Conservation (phyloP, 1,140 invertebrate genomes). For the Drosophila melanica region DNA sequence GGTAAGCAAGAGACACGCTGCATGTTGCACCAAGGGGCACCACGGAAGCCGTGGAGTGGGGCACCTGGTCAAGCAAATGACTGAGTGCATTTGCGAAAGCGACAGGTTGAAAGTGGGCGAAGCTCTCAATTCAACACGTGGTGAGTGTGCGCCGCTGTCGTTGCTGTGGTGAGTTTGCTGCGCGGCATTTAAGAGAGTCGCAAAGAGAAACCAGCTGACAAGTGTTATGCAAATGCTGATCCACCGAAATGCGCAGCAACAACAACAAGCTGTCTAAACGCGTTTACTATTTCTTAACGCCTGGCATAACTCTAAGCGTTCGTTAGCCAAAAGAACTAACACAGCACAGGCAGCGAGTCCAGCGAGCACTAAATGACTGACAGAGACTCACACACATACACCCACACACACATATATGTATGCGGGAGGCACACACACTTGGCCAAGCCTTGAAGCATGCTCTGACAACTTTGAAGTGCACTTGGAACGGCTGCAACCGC, state of each 20-base stretch:
- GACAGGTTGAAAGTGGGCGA: slow-evolving; percentile 62
- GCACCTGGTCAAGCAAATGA: slow-evolving; percentile 29
- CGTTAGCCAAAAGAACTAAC: slow-evolving; percentile 26
- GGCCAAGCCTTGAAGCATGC: slow-evolving; percentile 69
- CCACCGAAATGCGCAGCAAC: slow-evolving; percentile 9
- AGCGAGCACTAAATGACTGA: slow-evolving; percentile 40
- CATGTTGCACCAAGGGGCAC: not conserved
- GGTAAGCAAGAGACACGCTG: not conserved
- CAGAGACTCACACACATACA: slow-evolving; percentile 19
- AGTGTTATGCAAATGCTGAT: slow-evolving; percentile 32
- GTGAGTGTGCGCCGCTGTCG: slow-evolving; percentile 42
- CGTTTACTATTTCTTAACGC: slow-evolving; percentile 46
- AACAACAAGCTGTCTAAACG: slow-evolving; percentile 43
- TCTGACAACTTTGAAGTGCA: slow-evolving; percentile 74
- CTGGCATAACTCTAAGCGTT: slow-evolving; percentile 40
- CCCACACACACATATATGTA: slow-evolving; percentile 1
- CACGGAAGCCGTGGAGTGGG: not conserved
- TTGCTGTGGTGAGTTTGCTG: not conserved
- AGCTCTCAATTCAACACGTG: slow-evolving; percentile 49
- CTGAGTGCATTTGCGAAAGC: slow-evolving; percentile 32
- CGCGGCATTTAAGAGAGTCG: slow-evolving; percentile 8
- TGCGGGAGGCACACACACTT: slow-evolving; percentile 55
- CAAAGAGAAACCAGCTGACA: not conserved
- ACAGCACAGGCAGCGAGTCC: slow-evolving; percentile 31
- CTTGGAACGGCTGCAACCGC: slow-evolving; percentile 51